Base-by-base conservation (phyloP, 1,140 invertebrate genomes). In the Diachasma alloeum region DNA sequence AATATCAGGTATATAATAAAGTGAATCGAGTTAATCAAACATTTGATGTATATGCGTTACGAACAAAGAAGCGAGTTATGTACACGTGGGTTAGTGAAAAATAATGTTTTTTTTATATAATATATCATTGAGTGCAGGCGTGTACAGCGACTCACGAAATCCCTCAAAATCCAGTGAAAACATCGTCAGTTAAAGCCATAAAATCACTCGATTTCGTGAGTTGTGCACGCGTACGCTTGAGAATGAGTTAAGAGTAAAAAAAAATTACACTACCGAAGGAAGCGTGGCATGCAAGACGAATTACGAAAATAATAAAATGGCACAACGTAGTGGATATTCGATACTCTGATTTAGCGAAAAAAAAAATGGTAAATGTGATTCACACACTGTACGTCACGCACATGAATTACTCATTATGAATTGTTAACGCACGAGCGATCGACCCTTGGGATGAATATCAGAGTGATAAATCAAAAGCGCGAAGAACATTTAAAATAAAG, bases 51-150 rank as follows among this genome's bases (percentile, higher is more conserved):
- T 84, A 89, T 89, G 87, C 87, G 86, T 88, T 88, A 89, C 87
- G 86, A 88, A 89, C 87, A 89, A 88, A 88, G 82, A 89, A 89
- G 87, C 87, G 82, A 85, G 86, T 88, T 89, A 88, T 89, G 85
- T 89, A 89, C 88, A 89, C 86, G 86, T 88, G 85, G 87, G 86
- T 89, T 89, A 89, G 88, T 88, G 86, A 85, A 86, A 84, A 87
- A 72, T 81, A 84, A 82, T 76, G 76, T 79, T 77, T n/a, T 76
- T 82, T 75, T 37, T 53, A 15, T 70, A 53, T 53, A 67, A 39
- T 53, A 73, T 77, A 73, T 68, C 13, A 67, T 67, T 24, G 56
- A 73, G 44, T 19, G 31, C 44, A 73, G 39, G 59, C 71, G 44
- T 31, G 53, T 42, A 42, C 10, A 22, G n/a, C 8, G 13, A 39